A percentile compares a stretch with the other conserved stretches of the same genome.
Conservation (phyloP, 1,140 invertebrate species). For the Danaus melanippus region DNA sequence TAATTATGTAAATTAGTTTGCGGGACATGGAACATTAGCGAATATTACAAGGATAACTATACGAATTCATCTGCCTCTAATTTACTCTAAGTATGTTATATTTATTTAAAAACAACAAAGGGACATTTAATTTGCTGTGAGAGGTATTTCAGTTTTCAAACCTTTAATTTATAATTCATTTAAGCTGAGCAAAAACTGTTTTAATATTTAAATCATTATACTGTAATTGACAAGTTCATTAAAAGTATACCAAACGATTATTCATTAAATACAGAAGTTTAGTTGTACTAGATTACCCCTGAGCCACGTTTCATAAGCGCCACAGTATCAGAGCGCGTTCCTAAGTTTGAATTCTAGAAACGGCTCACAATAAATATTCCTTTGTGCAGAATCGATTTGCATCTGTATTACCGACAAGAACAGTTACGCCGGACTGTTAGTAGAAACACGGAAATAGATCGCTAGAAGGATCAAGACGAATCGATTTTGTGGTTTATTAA, state of each 20-base stretch:
- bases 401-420: constrained; percentile 20
- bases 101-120: too few relatives aligned
- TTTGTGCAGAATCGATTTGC: constrained; percentile 21
- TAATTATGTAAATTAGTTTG: constrained; percentile 58
- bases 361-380: constrained; percentile 23
- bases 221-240: too few relatives aligned
- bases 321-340: constrained; percentile 22
- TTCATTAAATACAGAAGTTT: too few relatives aligned
- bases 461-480: too few relatives aligned
- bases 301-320: constrained; percentile 22
- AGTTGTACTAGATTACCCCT: constrained; percentile 11
- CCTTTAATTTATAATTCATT: too few relatives aligned
- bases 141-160: too few relatives aligned
- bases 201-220: too few relatives aligned
- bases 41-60: constrained; percentile 32
- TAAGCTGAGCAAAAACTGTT: too few relatives aligned
- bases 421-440: constrained; percentile 12
- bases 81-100: too few relatives aligned
- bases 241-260: too few relatives aligned
- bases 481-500: background rate
- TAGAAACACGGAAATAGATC: constrained; percentile 10
- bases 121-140: too few relatives aligned
- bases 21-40: constrained; percentile 32
- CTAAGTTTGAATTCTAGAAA: constrained; percentile 25
- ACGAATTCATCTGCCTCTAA: background rate